Percentiles rank a stretch among this genome's conserved stretches.
Evolutionary conservation across 2,797 vertebrate genomes (phyloP).

Genomic region (Myotis pilosus): DNA sequence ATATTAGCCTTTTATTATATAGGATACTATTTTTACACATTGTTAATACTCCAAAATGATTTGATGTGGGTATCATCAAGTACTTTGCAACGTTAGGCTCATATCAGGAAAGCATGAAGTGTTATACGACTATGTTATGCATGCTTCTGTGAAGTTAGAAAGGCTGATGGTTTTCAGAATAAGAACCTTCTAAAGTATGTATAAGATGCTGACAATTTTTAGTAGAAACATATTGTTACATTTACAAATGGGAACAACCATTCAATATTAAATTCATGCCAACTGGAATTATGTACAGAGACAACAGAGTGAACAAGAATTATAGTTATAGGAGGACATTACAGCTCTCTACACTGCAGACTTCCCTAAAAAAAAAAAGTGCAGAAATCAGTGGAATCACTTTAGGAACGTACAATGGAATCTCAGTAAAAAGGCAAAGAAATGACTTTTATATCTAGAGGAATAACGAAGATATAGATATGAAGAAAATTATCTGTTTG

Average conservation of each 20-base stretch:
- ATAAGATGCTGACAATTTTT: background rate
- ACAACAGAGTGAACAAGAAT: background rate
- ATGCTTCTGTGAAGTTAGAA: background rate
- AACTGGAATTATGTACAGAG: background rate
- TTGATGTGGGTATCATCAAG: background rate
- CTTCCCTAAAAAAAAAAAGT: background rate
- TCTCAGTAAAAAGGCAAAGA: background rate
- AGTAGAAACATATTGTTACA: background rate
- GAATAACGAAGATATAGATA: background rate
- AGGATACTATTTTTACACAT: background rate
- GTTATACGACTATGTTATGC: too few species aligned
- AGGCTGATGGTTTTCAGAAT: background rate
- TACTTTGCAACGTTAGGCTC: background rate
- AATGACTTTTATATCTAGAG: background rate
- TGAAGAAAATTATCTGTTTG: background rate
- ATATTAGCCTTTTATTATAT: too few species aligned
- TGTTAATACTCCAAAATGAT: background rate
- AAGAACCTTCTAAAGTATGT: background rate
- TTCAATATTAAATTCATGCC: background rate
- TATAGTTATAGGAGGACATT: background rate
- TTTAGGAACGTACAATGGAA: background rate
- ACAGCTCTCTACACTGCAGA: background rate
- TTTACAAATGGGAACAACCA: background rate
- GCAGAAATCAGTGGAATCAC: background rate
- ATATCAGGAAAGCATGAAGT: background rate